These are phyloP conservation scores for Psittacara wagleri DNA, from an alignment of 2,113 vertebrate genomes.

Conservation along the genomic window DNA sequence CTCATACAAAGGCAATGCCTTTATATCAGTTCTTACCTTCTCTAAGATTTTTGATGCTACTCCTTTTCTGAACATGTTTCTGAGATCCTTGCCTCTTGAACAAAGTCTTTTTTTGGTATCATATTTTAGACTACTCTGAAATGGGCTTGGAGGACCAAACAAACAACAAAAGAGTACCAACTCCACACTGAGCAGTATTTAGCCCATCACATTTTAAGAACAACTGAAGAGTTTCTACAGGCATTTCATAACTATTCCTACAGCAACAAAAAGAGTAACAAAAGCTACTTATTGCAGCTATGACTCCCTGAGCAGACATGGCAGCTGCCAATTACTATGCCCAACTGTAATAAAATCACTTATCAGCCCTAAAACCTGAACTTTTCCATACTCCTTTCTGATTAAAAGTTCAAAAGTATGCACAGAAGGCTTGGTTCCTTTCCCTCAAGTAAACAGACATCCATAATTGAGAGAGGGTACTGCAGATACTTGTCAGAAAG, in stretches of 20 bases:
- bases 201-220: background rate
- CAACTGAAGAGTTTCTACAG: background rate
- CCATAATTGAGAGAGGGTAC: background rate
- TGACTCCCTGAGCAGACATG: background rate
- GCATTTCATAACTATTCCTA: background rate
- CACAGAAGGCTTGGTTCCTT: background rate
- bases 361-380: background rate
- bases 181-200: background rate
- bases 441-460: background rate
- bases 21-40: background rate
- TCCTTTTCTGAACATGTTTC: background rate
- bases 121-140: background rate
- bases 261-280: background rate
- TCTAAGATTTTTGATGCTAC: background rate
- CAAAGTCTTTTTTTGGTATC: background rate
- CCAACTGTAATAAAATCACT: background rate
- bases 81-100: background rate
- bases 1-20: background rate
- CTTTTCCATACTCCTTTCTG: background rate
- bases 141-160: rapidly evolving
- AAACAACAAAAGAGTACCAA: background rate
- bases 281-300: background rate
- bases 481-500: background rate
- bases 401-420: background rate
- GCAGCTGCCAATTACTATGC: rapidly evolving